phyloP scores from a whole-genome alignment of 2,113 vertebrate genomes.

The Caretta caretta region DNA sequence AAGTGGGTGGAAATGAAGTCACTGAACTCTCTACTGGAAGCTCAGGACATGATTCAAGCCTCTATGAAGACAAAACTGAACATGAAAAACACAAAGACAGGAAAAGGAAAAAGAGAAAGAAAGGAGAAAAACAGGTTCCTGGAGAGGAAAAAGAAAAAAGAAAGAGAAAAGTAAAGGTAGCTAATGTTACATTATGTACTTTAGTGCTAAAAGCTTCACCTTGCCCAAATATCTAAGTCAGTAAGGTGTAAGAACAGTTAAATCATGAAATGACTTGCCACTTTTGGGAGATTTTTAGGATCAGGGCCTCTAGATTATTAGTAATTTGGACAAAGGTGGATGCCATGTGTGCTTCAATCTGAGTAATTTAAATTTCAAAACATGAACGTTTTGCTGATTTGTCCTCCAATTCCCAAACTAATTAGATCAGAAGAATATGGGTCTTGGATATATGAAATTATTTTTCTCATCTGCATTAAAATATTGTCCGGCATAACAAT shows the following conservation, averaged over 20 bases:
- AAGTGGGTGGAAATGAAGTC: constrained; percentile 94
- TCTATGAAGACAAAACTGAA: constrained; percentile 85
- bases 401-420: too few species aligned
- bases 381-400: too few species aligned
- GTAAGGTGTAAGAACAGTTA: background rate
- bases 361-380: too few species aligned
- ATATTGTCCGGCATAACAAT: background rate
- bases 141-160: constrained; percentile 91
- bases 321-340: too few species aligned
- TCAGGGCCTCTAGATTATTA: too few species aligned
- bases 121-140: constrained; percentile 88
- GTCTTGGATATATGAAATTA: background rate
- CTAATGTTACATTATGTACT: background rate
- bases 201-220: background rate
- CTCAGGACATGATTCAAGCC: constrained; percentile 84
- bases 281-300: background rate
- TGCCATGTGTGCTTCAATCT: background rate
- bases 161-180: constrained; percentile 78
- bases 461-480: background rate
- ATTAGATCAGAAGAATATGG: background rate
- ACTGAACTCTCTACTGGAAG: constrained; percentile 91
- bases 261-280: background rate
- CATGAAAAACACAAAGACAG: constrained; percentile 91
- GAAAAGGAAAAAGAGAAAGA: constrained; percentile 96
- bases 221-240: background rate